Evolutionary conservation across 1,140 invertebrate genomes (phyloP), one percentile per base, ranked within the genome.

Genomic region (Aphaenogaster rudis): DNA sequence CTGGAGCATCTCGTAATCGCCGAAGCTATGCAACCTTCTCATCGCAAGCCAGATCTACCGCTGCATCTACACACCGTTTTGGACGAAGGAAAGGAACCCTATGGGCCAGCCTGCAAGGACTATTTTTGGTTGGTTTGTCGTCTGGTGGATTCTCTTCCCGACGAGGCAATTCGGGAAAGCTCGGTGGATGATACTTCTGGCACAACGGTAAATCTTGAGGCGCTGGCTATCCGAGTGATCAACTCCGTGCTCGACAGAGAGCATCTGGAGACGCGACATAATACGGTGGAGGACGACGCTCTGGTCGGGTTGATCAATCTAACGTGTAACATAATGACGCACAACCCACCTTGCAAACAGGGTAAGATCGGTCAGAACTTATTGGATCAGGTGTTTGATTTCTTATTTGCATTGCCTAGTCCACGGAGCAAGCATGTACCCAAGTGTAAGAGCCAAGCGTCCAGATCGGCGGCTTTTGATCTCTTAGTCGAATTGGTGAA

Each of bases 81-180:
- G 0, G 98, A 98, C 92, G 98, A 98, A 92, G 97, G 98, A 3
- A 99, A 99, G 93, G 98, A 99, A 92, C 98, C 98, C 0, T 99
- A 98, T 94, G 98, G 98, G 1, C 98, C 98, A 6, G 98, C 98
- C 6, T 99, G 98, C 95, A 95, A 98, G 33, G 98, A 99, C 94
- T 99, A 99, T 94, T 99, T 99, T 93, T 99, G 98, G 98, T 95
- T 99, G 0, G 96, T 99, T 2, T 98, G 98, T 91, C 96, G 98
- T 21, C 95, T 99, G 8, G 97, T 99, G 5, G 98, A 99, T 91
- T 97, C 97, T 8, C 93, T 98, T 7, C 97, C 98, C 0, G 97
- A 97, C 86, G 98, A 98, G 89, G 96, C 97, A 86, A 96, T 98
- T 48, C 97, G 97, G 95, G 97, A 97, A 94, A 96, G 95, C 81